Evolutionary conservation across 2,888 invertebrate genomes (phyloP).

Genomic region (Psococerastis gibbosa): DNA sequence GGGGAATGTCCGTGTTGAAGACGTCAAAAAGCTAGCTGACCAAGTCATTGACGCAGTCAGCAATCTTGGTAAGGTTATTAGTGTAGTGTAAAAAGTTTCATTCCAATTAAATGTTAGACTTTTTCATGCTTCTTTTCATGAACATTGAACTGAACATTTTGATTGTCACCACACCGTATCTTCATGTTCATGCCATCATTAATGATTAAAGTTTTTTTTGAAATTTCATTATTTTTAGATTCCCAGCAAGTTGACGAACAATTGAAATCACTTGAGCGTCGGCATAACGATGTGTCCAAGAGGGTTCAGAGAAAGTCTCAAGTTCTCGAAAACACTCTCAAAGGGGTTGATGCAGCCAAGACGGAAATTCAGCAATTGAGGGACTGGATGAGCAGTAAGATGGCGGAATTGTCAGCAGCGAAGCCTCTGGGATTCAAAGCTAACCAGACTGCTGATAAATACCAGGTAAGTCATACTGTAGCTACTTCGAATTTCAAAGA

Average conservation of each 20-base stretch:
- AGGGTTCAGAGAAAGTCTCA: constrained; percentile 67
- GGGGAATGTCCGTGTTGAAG: constrained; percentile 15
- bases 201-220: too few relatives aligned
- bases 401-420: constrained; percentile 42
- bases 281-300: constrained; percentile 67
- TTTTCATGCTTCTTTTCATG: too few relatives aligned
- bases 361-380: constrained; percentile 61
- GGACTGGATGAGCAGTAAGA: constrained; percentile 60
- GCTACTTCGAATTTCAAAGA: background rate
- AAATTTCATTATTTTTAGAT: constrained; percentile 32
- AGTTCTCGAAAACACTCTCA: constrained; percentile 64
- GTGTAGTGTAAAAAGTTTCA: too few relatives aligned
- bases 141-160: too few relatives aligned
- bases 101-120: too few relatives aligned
- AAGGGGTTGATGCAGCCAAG: constrained; percentile 61
- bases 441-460: constrained; percentile 52
- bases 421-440: constrained; percentile 57
- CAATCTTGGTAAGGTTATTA: constrained; percentile 35
- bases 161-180: too few relatives aligned
- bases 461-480: constrained; percentile 29
- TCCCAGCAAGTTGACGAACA: constrained; percentile 83
- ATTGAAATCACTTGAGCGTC: constrained; percentile 64
- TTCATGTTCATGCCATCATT: too few relatives aligned
- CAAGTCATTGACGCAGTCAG: constrained; percentile 63
- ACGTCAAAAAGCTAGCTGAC: constrained; percentile 46